Base-by-base conservation (phyloP, 1,140 invertebrate species). In the Pentalonia nigronervosa region DNA sequence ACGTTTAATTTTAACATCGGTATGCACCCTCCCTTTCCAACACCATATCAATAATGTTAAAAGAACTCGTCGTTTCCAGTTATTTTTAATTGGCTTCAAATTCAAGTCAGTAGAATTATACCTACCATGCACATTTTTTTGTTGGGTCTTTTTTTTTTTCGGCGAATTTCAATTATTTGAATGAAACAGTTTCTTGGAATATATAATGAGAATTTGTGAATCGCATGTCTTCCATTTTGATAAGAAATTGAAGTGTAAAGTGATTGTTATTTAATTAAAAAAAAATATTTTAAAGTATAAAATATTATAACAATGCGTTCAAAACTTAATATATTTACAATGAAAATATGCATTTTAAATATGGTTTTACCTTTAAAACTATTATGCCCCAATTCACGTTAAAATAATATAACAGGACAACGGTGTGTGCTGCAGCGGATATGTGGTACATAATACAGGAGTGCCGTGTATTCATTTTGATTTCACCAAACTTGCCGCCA, bases 21-120 rank as follows among this genome's bases (percentile, higher is more conserved):
- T 14, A 45, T 47, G 2, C 34, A 83, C 81, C 36, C 84, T 30
- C 60, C 14, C 25, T 25, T 48, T n/a, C 60, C n/a, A 76, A 76
- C 60, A n/a, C 60, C 60, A 76, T 76, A 76, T 76, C 41, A 45
- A 47, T 47, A 47, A 87, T n/a, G 30, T 87, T n/a, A n/a, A 87
- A 48, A 30, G 14, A 87, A 25, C 25, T 86, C 41, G 45, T 34
- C 47, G 9, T 87, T 87, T 87, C 17, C 30, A 50, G 25, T 34
- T n/a, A 48, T 87, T 87, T 87, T 91, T 76, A 90, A 67, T 67
- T 67, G 90, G 90, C 36, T 91, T 76, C 41, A 25, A 60, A 76
- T 67, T 45, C 60, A 91, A 91, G 60, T 14, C 89, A 11, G 41
- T 41, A n/a, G n/a, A 45, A 91, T 67, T 91, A 45, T 56, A 45